Evolutionary conservation across 2,888 invertebrate species (phyloP), one percentile per base, ranked within the genome.

Genomic region (Lordiphosa andalusiaca): DNA sequence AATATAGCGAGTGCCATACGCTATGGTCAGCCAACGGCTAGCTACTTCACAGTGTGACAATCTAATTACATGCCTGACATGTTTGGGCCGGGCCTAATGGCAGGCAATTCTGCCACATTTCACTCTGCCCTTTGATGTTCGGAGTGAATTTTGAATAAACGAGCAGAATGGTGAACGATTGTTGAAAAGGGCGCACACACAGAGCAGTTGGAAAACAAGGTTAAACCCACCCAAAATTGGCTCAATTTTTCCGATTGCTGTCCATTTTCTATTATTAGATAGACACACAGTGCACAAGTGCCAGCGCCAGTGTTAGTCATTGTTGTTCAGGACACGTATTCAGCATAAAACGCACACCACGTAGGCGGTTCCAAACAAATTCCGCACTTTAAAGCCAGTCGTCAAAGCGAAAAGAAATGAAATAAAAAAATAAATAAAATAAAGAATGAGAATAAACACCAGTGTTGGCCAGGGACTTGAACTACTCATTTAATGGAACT

Each of bases 31-130:
- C 46, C 49, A 30, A 16, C 46, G 19, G 54, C 41, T 66, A 25
- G 54, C 41, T 66, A 71, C 75, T 82, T 77, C 69, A 70, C 73
- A 71, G 67, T 72, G 77, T 83, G 77, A 77, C 77, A 77, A 77
- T 77, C 83, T 77, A 77, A 77, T 83, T 77, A 77, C 67, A 83
- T 72, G 80, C 73, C 83, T 80, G 77, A 72, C 64, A 70, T 78
- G 78, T 61, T 74, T 59, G 50, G 58, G 52, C 57, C 50, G 54
- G 5, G 53, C 48, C 9, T 23, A 21, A 42, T 21, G 9, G 13
- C 16, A 39, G 19, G 3, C 5, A 39, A 39, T n/a, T 39, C 21
- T 39, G 39, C 16, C 10, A 30, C 25, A 16, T 16, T 30, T 44
- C 16, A 10, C 16, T 30, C 9, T 16, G 1, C 30, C 25, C 9